Evolutionary conservation across 1,140 invertebrate species (phyloP), one percentile per base, ranked within the genome.

Genomic region (Berghia stephanieae): DNA sequence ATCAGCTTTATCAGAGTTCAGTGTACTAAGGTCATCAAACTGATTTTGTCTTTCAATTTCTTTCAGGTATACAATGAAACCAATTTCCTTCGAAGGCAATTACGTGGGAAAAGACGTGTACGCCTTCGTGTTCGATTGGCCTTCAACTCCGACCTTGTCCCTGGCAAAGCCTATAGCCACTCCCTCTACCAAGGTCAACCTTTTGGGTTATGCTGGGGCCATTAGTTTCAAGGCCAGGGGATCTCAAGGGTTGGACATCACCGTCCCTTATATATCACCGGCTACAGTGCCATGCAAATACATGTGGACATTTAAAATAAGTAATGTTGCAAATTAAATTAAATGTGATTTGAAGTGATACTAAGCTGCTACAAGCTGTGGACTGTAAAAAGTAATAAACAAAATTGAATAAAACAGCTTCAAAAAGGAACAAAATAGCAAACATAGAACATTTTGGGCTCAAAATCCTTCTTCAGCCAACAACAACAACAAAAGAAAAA

Each of bases 41-140:
- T n/a, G n/a, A n/a, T n/a, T n/a, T n/a, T n/a, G n/a, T n/a, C n/a
- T n/a, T n/a, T n/a, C n/a, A n/a, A n/a, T n/a, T n/a, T 70, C 38
- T 79, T 80, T 6, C 73, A 86, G 85, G 85, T 86, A 85, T 49
- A 86, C 85, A 1, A 79, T 78, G 46, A 83, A 86, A 73, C 79
- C 72, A 40, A 75, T 55, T 21, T 18, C 38, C 16, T 49, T 27
- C 27, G n/a, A n/a, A n/a, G n/a, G n/a, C n/a, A n/a, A n/a, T n/a
- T n/a, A n/a, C n/a, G n/a, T n/a, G n/a, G 77, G 78, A 13, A 78
- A 18, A 24, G 57, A 60, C 36, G 80, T 82, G 0, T 83, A 83
- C 74, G 83, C 81, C 16, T 81, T 86, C 36, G 68, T 82, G 8
- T 80, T 86, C 21, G 67, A 81, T 16, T 85, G 83, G 83, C 85